Percentiles rank a stretch among this genome's conserved stretches.
These are phyloP conservation scores for Chaetops frenatus DNA, from an alignment of 2,113 vertebrate species.

Conservation along the genomic window DNA sequence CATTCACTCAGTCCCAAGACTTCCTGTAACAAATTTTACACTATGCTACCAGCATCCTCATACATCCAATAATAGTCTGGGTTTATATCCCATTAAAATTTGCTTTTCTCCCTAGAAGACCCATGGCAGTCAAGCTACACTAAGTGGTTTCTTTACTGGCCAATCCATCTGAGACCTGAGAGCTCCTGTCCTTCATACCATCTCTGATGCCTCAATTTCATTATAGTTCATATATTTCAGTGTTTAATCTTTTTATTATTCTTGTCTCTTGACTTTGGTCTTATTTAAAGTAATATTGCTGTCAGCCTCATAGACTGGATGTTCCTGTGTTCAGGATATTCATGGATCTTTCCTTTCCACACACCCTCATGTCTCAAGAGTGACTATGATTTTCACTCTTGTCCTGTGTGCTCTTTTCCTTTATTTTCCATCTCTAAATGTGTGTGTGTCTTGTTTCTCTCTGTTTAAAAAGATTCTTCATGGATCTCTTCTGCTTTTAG, in stretches of 20 bases:
- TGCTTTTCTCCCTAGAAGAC: neutral
- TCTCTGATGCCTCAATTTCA: neutral
- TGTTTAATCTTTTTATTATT: neutral
- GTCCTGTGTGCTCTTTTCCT: neutral
- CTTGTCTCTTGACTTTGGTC: neutral
- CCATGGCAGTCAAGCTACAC: neutral
- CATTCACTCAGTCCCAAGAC: neutral
- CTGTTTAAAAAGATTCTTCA: neutral
- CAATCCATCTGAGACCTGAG: neutral
- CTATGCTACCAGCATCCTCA: neutral
- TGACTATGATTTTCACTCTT: neutral
- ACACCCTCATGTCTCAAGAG: neutral
- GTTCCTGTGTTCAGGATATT: neutral
- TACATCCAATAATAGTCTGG: neutral
- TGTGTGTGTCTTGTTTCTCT: neutral
- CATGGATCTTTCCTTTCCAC: neutral
- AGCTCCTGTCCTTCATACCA: neutral
- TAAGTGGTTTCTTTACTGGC: neutral
- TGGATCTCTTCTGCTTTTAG: neutral
- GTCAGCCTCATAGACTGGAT: neutral
- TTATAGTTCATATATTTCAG: no score
- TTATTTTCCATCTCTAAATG: neutral
- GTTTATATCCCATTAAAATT: neutral
- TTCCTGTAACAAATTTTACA: neutral
- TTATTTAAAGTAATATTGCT: neutral